Conservation (phyloP, 1,140 invertebrate species). For the Drosophila nebulosa region DNA sequence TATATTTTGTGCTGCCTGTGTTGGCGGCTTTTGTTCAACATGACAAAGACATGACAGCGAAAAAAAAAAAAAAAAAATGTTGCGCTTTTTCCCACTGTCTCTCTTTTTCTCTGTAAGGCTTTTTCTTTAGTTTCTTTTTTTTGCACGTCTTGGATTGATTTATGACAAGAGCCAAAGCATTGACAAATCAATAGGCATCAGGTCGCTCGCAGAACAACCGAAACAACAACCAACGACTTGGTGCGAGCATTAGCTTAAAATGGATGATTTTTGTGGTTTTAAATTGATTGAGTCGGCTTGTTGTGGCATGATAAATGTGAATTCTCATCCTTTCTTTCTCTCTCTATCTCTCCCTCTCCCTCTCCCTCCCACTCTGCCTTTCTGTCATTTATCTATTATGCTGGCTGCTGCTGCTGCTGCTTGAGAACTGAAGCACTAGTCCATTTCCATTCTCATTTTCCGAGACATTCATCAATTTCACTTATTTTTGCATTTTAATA, state of each 20-base stretch:
- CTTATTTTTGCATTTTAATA: conserved; percentile 59
- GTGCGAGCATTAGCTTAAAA: conserved; percentile 18
- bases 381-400: conserved; percentile 48
- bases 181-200: conserved; percentile 68
- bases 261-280: conserved; percentile 28
- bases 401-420: conserved; percentile 27
- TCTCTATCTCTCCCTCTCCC: background rate
- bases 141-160: conserved; percentile 55
- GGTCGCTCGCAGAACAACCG: conserved; percentile 42
- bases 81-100: conserved; percentile 32
- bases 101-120: conserved; percentile 49
- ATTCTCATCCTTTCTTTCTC: conserved; percentile 1
- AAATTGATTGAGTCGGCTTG: conserved; percentile 68
- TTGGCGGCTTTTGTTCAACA: conserved; percentile 70
- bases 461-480: conserved; percentile 66
- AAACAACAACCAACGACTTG: background rate
- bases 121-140: conserved; percentile 18
- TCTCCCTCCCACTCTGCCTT: background rate
- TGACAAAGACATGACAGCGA: conserved; percentile 75
- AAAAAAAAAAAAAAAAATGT: conserved; percentile 38
- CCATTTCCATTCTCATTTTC: conserved; percentile 43
- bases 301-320: conserved; percentile 32
- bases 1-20: conserved; percentile 41
- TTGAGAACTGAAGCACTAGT: conserved; percentile 40
- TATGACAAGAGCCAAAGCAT: conserved; percentile 47